phyloP scores from a whole-genome alignment of 2,888 invertebrate species.

The Auanema freiburgensis region DNA sequence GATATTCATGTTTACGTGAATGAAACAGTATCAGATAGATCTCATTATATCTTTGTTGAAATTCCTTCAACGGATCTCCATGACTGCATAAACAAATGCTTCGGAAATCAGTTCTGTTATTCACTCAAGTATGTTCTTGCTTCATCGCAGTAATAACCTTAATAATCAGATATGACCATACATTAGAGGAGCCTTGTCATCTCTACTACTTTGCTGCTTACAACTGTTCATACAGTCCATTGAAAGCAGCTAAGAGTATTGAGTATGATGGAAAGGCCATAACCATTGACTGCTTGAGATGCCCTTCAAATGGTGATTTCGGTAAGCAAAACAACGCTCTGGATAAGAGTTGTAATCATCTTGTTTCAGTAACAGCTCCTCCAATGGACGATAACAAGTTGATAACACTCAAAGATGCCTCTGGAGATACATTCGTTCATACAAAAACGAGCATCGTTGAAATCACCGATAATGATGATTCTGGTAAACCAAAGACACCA shows the following conservation, averaged over 20 bases:
- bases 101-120: constrained; percentile 58
- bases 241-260: constrained; percentile 33
- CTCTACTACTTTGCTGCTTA: constrained; percentile 51
- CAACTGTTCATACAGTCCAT: constrained; percentile 39
- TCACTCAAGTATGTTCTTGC: constrained; percentile 27
- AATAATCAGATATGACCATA: constrained; percentile 35
- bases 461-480: too few species aligned
- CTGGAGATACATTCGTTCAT: too few species aligned
- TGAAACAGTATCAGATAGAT: constrained; percentile 37
- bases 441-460: too few species aligned
- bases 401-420: too few species aligned
- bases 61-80: constrained; percentile 32
- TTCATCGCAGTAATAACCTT: not conserved
- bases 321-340: constrained; percentile 42
- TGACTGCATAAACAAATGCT: constrained; percentile 55
- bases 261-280: constrained; percentile 34
- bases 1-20: constrained; percentile 46
- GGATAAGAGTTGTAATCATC: too few species aligned
- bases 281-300: constrained; percentile 54
- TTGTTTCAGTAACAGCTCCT: too few species aligned
- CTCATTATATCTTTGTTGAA: constrained; percentile 43
- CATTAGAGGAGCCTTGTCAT: constrained; percentile 34
- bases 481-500: too few species aligned
- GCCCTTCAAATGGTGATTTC: constrained; percentile 51
- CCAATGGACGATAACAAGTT: too few species aligned